Percentiles rank a stretch among this genome's conserved stretches.
Conservation (phyloP, 2,888 invertebrate species). For the Cacoxenus indagator region DNA sequence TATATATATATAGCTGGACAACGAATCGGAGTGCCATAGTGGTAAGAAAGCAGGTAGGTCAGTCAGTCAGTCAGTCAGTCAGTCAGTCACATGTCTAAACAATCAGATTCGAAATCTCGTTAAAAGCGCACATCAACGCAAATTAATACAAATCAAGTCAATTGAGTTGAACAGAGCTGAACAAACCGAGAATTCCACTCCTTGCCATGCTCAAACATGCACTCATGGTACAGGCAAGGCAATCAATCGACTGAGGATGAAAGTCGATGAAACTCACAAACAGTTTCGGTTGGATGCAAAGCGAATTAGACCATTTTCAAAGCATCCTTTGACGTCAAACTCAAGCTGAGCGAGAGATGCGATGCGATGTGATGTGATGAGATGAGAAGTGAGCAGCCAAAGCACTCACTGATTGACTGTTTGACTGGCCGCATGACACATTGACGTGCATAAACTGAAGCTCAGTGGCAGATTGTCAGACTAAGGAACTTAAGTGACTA, state of each 20-base stretch:
- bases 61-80: too few relatives aligned
- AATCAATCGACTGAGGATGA: constrained; percentile 1
- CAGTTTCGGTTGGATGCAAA: neutral
- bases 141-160: neutral
- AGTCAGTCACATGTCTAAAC: neutral
- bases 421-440: constrained; percentile 3
- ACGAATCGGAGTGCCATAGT: too few relatives aligned
- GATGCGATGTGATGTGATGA: too few relatives aligned
- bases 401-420: neutral
- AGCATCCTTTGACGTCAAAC: constrained; percentile 5
- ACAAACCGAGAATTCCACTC: constrained; percentile 41
- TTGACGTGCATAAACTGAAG: neutral
- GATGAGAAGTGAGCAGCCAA: neutral
- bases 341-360: neutral
- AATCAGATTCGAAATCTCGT: neutral
- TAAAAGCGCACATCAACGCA: neutral
- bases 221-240: neutral
- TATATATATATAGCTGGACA: too few relatives aligned
- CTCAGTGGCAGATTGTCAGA: neutral
- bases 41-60: too few relatives aligned
- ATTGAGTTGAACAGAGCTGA: neutral
- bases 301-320: neutral
- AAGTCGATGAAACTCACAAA: neutral
- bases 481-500: neutral
- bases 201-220: constrained; percentile 43